Evolutionary conservation across 1,140 invertebrate genomes (phyloP), one percentile per base, ranked within the genome.

Genomic region (Belonocnema kinseyi): DNA sequence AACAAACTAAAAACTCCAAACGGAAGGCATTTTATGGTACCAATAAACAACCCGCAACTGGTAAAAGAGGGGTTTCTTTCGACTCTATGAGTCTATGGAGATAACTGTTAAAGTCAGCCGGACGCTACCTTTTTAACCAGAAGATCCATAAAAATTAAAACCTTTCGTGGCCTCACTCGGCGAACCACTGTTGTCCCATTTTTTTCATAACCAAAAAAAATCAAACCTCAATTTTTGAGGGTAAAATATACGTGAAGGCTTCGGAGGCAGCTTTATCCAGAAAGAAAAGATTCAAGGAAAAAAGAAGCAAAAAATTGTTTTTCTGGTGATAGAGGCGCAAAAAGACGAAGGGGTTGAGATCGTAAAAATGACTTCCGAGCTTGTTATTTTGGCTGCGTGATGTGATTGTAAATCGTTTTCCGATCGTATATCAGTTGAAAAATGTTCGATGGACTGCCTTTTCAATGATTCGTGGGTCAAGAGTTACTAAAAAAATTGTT

Each of bases 191-290:
- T 66, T 66, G 61, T 66, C 40, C 13, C 0, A 66, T 16, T 66
- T 66, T 66, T 66, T 66, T 66, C 61, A 66, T 66, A 66, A 33
- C 33, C 61, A 66, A 66, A 66, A 66, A 66, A 66, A 66, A 66
- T 66, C 61, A 66, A 66, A n/a, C 33, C 14, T 66, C 61, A 66
- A 66, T 66, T 66, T 66, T 66, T 66, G 16, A 40, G 26, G 33
- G 61, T 17, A n/a, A n/a, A 54, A 16, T 54, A n/a, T 10, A 16
- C 26, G 40, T n/a, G 26, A 3, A 26, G 6, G 19, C 4, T 14
- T 26, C 6, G 11, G 6, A 16, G 21, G 6, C 13, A 13, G 11
- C 7, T 61, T 61, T 61, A 6, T 14, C 40, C 11, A 6, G 13
- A 6, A 61, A 33, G 58, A 61, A 61, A 14, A 61, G 21, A 66